Evolutionary conservation across 2,888 invertebrate genomes (phyloP).

Genomic region (Mesoligia furuncula): DNA sequence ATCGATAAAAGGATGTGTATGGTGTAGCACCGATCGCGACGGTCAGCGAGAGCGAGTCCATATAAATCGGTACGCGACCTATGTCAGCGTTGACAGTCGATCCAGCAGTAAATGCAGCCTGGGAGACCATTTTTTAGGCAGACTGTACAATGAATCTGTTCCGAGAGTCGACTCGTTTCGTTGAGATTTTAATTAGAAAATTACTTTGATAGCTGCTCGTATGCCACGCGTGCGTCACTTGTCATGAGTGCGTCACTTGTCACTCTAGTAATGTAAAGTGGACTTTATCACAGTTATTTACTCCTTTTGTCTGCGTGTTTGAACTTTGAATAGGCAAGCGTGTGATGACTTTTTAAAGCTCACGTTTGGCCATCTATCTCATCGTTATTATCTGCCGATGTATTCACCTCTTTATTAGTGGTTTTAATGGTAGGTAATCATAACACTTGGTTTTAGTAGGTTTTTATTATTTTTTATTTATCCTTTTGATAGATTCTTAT

Average conservation of each 20-base stretch:
- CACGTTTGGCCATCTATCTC: not conserved
- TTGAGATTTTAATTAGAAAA: slow-evolving; percentile 47
- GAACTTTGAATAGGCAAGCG: slow-evolving; percentile 9
- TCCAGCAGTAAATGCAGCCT: not conserved
- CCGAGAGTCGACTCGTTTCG: slow-evolving; percentile 17
- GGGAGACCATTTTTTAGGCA: not conserved
- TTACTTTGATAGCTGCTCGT: slow-evolving; percentile 33
- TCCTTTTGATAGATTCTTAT: no score
- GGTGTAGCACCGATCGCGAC: no score
- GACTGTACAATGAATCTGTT: slow-evolving; percentile 32
- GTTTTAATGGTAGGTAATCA: no score
- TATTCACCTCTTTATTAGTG: no score
- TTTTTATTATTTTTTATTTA: no score
- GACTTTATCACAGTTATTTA: slow-evolving; percentile 18
- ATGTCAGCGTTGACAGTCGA: not conserved
- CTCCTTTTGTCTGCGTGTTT: not conserved
- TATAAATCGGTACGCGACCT: no score
- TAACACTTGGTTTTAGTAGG: no score
- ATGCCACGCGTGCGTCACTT: slow-evolving; percentile 43
- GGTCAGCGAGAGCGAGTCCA: no score
- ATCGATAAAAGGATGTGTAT: no score
- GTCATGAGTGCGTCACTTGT: slow-evolving; percentile 51
- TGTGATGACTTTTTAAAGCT: not conserved
- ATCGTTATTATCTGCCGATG: not conserved
- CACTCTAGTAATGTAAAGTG: slow-evolving; percentile 35